phyloP scores from a whole-genome alignment of 2,797 vertebrate species.

The Pachyuromys duprasi region DNA sequence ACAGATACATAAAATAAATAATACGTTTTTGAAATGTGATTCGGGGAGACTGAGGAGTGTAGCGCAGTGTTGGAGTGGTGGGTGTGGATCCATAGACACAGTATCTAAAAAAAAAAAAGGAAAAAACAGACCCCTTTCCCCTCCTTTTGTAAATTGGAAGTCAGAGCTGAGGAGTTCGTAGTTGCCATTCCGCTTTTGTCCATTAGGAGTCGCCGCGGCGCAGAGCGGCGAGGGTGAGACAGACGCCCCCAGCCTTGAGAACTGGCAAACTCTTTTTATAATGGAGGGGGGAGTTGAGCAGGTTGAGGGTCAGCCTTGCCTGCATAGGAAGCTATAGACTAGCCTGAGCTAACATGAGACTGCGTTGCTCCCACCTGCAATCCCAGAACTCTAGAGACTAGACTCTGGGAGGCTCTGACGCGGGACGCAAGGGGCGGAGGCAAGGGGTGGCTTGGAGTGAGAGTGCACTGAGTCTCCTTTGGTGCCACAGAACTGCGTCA shows the following conservation, averaged over 20 bases:
- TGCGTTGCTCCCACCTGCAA: neutral
- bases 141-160: neutral
- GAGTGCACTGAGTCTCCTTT: neutral
- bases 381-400: neutral
- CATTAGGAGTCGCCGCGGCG: neutral
- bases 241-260: neutral
- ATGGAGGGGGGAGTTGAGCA: neutral
- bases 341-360: neutral
- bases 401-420: neutral
- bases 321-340: neutral
- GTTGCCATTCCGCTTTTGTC: too few relatives aligned
- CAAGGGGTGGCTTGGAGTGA: neutral
- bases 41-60: neutral
- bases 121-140: neutral
- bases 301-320: neutral
- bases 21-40: neutral
- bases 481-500: neutral
- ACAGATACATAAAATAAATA: neutral
- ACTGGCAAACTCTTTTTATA: neutral
- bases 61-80: neutral
- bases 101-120: neutral
- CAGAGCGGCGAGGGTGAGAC: too few relatives aligned
- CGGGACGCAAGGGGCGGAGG: neutral
- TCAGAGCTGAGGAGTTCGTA: neutral
- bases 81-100: neutral